Evolutionary conservation across 2,797 vertebrate species (phyloP), one percentile per base, ranked within the genome.

Genomic region (Micrastur ruficollis): DNA sequence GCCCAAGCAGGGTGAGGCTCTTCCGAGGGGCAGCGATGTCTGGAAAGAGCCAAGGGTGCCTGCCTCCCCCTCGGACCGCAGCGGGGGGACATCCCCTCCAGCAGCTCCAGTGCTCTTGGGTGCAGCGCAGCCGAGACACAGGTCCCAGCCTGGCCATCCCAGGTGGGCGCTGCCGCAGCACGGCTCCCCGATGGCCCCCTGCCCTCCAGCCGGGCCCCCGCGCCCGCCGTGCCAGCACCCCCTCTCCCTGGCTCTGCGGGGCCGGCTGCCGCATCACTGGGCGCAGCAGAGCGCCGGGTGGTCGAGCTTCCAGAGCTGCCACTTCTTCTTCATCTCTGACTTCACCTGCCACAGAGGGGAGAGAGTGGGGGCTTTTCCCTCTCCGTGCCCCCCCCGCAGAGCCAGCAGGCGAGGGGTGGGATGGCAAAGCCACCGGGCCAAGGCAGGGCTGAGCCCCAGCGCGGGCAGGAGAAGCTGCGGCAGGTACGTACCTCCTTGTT

Each of bases 401-500:
- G 34, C 0, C 0, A 7, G 46, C 14, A 1, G 32, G 36, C 25
- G 12, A 22, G 4, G 14, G 9, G 0, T 8, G 36, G 34, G 46
- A 3, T 8, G n/a, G 58, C 56, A 34, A 18, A 65, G 61, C n/a
- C 53, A 23, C 38, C 1, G 4, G 4, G 27, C 44, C 1, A 5
- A 32, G 55, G 61, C 42, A 29, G 32, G n/a, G 29, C 44, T 14
- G 12, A 73, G 58, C 40, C 0, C 36, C 36, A 36, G 36, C 36
- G 9, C 36, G 14, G 34, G 70, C 44, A 42, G 26, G 9, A 52
- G 58, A 31, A 31, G 61, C 63, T 10, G 5, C 6, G 4, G 22
- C 2, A 5, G 65, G 46, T 23, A 68, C 98, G 2, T 91, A 99
- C 98, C 98, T 99, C 98, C 89, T 98, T 99, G 76, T 99, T 99